Evolutionary conservation across 2,888 invertebrate genomes (phyloP), one percentile per base, ranked within the genome.

Genomic region (Byasa hedistus): DNA sequence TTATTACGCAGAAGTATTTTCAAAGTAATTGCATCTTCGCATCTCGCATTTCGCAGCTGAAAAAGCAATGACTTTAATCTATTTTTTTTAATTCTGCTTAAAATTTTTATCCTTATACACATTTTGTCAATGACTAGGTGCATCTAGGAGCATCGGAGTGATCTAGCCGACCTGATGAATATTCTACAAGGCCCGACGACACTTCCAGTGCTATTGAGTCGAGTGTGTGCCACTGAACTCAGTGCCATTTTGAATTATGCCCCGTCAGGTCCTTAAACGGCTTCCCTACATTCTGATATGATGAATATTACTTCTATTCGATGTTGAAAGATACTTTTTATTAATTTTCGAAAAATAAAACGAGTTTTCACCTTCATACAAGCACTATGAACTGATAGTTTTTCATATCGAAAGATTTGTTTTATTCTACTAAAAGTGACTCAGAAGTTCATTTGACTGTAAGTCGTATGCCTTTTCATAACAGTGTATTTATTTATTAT

Each of bases 101-200:
- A 15, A 4, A 15, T 4, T 44, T 44, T 44, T 17, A 44, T 44
- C 12, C 19, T 8, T 61, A 23, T 39, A 44, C 51, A 51, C 48
- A 52, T 52, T 60, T 65, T 39, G 57, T 24, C 60, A 51, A 48
- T 57, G n/a, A 55, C 44, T 44, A 52, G 61, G 17, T 32, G 32
- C 57, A 44, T 61, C 61, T 52, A 62, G 51, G 56, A 48, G 48
- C 22, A 44, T 55, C 55, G 21, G 32, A 75, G 81, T 84, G 83
- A 87, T 84, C 80, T 79, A 83, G 82, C 76, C 79, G 68, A 60
- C 69, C 78, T 85, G 78, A 85, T 89, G 89, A 89, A 89, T 89
- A 89, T 89, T 87, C 86, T 80, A 87, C 82, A 75, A 81, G 79
- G 78, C 63, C 48, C 73, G 74, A 79, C 76, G 78, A 70, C 80